phyloP scores from a whole-genome alignment of 2,113 vertebrate genomes.

The Epinephelus cyanopodus region DNA sequence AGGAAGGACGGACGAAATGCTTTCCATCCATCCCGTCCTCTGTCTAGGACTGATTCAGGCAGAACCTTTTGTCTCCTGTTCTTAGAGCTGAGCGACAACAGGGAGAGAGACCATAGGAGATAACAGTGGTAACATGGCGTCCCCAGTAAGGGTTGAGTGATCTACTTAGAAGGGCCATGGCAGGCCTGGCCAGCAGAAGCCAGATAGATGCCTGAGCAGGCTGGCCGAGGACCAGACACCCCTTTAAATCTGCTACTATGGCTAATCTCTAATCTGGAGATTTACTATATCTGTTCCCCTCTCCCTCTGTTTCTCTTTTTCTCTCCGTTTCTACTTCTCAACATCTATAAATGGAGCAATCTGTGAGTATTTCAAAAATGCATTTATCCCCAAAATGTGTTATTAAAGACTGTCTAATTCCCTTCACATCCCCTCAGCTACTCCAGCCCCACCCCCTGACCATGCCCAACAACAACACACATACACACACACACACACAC shows the following conservation, averaged over 20 bases:
- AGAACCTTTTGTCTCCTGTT: conserved; percentile 43
- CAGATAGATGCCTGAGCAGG: conserved; percentile 84
- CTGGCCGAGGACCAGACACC: conserved; percentile 80
- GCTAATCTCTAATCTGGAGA: conserved; percentile 89
- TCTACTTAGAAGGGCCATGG: conserved; percentile 77
- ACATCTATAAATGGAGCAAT: conserved; percentile 84
- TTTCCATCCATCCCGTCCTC: conserved; percentile 26
- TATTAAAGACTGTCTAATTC: conserved; percentile 83
- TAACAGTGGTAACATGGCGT: conserved; percentile 55
- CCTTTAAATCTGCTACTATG: conserved; percentile 84
- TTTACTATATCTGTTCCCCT: conserved; percentile 81
- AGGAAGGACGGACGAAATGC: conserved; percentile 36
- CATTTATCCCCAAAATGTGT: conserved; percentile 83
- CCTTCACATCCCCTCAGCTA: conserved; percentile 59
- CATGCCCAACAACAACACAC: conserved; percentile 49
- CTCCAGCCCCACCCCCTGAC: conserved; percentile 47
- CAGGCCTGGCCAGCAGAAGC: conserved; percentile 79
- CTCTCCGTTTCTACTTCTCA: conserved; percentile 67
- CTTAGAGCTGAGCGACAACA: conserved; percentile 16
- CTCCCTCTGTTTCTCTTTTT: conserved; percentile 62
- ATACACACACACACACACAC: conserved; percentile 39
- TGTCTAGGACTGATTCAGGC: conserved; percentile 17
- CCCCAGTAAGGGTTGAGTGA: conserved; percentile 70
- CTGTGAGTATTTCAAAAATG: conserved; percentile 83
- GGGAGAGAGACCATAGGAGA: conserved; percentile 42